These are phyloP conservation scores for Simalia tracyae DNA, from an alignment of 2,797 vertebrate genomes.

Conservation along the genomic window DNA sequence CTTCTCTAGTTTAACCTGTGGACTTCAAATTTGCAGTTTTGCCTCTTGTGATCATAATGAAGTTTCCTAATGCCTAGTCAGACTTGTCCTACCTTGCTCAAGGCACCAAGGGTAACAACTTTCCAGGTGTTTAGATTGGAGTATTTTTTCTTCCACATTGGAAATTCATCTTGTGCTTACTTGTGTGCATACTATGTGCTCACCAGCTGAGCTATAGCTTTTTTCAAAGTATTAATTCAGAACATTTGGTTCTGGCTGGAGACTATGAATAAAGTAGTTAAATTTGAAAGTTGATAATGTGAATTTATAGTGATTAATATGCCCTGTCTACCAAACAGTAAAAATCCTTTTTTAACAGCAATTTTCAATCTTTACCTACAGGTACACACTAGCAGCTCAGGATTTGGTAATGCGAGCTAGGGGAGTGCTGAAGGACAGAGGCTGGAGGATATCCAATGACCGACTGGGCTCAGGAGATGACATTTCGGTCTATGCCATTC, in stretches of 20 bases:
- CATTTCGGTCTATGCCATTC: constrained; percentile 97
- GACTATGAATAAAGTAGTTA: background rate
- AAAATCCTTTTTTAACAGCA: constrained; percentile 11
- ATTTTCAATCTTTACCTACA: constrained; percentile 58
- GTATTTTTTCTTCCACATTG: background rate
- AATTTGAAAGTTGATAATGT: background rate
- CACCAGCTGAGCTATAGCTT: background rate
- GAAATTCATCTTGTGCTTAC: background rate
- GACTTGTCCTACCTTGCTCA: background rate
- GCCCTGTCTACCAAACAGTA: background rate
- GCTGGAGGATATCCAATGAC: constrained; percentile 95
- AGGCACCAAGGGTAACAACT: background rate
- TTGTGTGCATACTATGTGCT: background rate
- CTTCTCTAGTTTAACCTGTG: background rate
- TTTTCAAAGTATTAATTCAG: background rate
- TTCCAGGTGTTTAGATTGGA: background rate
- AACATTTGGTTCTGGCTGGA: background rate
- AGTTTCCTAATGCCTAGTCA: background rate
- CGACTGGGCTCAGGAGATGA: constrained; percentile 95
- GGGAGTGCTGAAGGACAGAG: constrained; percentile 91
- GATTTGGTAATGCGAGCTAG: constrained; percentile 95
- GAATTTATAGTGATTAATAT: background rate
- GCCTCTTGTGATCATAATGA: background rate
- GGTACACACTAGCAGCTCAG: constrained; percentile 96
- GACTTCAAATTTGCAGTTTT: background rate